phyloP scores from a whole-genome alignment of 1,140 invertebrate species.

The Scaptomyza graminum region DNA sequence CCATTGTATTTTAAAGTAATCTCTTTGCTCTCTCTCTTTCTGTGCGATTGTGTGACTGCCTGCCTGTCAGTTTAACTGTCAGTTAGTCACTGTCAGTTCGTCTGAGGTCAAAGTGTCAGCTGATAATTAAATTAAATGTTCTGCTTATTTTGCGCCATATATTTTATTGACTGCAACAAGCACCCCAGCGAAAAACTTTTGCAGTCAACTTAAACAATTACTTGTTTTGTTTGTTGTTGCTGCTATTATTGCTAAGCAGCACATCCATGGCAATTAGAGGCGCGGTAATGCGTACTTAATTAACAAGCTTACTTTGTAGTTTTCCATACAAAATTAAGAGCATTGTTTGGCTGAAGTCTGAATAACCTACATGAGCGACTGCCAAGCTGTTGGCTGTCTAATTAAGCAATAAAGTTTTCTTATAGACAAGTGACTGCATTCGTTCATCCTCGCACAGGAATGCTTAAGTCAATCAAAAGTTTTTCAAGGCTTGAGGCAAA shows the following conservation, averaged over 20 bases:
- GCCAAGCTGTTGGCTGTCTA: conserved; percentile 62
- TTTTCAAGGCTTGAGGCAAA: conserved; percentile 18
- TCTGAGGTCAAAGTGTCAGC: conserved; percentile 34
- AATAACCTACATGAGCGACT: conserved; percentile 39
- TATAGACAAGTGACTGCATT: not conserved
- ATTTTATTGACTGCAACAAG: conserved; percentile 35
- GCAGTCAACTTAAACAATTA: conserved; percentile 64
- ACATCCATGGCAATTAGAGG: conserved; percentile 73
- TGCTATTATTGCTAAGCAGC: conserved; percentile 59
- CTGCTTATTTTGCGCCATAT: conserved; percentile 25
- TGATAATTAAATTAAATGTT: conserved; percentile 46
- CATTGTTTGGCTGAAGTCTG: conserved; percentile 54
- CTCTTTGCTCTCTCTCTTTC: not conserved
- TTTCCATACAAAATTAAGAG: conserved; percentile 75
- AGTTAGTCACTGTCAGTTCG: conserved; percentile 21
- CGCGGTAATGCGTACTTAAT: conserved; percentile 80
- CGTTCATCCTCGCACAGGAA: not conserved
- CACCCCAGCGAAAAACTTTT: conserved; percentile 45
- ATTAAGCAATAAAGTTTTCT: conserved; percentile 73
- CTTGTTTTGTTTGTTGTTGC: conserved; percentile 29
- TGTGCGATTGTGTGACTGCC: not conserved
- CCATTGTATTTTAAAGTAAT: conserved; percentile 29
- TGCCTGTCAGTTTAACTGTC: conserved; percentile 13
- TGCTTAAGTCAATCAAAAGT: conserved; percentile 37
- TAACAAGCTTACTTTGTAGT: conserved; percentile 80